phyloP scores from a whole-genome alignment of 2,797 vertebrate species.

The Phrynocephalus guinanensis region DNA sequence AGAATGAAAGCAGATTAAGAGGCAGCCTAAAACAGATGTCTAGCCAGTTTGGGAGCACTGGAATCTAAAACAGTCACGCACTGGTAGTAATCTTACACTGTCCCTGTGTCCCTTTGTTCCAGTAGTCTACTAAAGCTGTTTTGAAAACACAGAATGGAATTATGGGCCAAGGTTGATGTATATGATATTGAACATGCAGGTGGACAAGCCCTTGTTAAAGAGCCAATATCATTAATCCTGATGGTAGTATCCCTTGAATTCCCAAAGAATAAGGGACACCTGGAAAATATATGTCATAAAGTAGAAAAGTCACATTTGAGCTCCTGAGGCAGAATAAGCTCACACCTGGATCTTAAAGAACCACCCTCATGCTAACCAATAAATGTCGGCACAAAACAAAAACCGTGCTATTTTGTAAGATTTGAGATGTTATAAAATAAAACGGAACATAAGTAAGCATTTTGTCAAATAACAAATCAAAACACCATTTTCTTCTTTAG shows the following conservation, averaged over 20 bases:
- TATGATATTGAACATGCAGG: no score
- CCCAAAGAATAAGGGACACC: neutral
- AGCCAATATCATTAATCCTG: neutral
- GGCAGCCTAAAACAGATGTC: conserved; percentile 30
- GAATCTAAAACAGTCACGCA: neutral
- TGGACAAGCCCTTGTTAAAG: neutral
- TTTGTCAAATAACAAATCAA: no score
- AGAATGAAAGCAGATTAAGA: conserved; percentile 32
- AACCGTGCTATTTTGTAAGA: no score
- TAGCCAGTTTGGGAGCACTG: conserved; percentile 31
- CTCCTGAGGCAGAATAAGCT: no score
- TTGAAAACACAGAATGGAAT: neutral
- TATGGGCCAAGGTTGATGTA: neutral
- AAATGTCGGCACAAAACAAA: no score
- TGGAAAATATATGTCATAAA: neutral
- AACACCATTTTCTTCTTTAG: no score
- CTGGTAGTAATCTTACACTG: neutral
- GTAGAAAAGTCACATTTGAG: no score
- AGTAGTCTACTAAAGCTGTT: neutral
- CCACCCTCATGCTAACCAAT: no score
- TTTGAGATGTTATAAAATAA: no score
- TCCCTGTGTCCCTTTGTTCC: neutral
- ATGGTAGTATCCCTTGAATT: neutral
- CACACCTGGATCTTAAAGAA: no score
- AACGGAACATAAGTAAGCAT: no score